Conservation (phyloP, 1,140 invertebrate genomes). For the Cyphomyrmex costatus region DNA sequence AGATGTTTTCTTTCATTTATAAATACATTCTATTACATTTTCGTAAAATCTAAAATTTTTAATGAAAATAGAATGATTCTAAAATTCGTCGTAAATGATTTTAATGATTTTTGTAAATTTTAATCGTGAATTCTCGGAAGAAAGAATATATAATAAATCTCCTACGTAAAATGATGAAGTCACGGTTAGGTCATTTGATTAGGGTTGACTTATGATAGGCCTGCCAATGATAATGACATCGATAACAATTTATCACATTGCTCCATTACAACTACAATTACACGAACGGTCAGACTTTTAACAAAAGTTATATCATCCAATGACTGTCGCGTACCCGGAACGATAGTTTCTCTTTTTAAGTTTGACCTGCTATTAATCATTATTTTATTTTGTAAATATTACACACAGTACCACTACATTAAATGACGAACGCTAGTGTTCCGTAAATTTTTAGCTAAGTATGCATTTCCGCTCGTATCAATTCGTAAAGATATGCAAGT, state of each 20-base stretch:
- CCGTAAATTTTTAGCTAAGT: slow-evolving; percentile 1
- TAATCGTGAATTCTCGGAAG: not conserved
- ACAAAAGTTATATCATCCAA: slow-evolving; percentile 27
- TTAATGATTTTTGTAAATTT: not conserved
- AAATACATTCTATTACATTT: too few species aligned
- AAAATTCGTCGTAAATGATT: not conserved
- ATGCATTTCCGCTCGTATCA: not conserved
- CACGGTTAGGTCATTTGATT: slow-evolving; percentile 20
- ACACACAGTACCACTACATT: not conserved
- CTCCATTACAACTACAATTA: slow-evolving; percentile 5
- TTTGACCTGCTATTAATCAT: slow-evolving; percentile 14
- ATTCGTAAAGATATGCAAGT: not conserved
- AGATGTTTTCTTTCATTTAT: too few species aligned
- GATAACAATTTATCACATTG: slow-evolving; percentile 34
- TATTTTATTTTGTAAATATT: not conserved
- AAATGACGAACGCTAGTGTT: not conserved
- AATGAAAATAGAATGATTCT: not conserved
- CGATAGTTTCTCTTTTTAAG: not conserved
- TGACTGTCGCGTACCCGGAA: slow-evolving; percentile 18
- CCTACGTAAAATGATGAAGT: not conserved
- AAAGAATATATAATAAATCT: not conserved
- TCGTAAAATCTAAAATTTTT: not conserved
- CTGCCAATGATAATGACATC: slow-evolving; percentile 27
- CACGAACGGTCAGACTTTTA: not conserved
- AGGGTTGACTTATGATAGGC: not conserved